Evolutionary conservation across 2,797 vertebrate genomes (phyloP).

Genomic region (Austrolebias charrua): DNA sequence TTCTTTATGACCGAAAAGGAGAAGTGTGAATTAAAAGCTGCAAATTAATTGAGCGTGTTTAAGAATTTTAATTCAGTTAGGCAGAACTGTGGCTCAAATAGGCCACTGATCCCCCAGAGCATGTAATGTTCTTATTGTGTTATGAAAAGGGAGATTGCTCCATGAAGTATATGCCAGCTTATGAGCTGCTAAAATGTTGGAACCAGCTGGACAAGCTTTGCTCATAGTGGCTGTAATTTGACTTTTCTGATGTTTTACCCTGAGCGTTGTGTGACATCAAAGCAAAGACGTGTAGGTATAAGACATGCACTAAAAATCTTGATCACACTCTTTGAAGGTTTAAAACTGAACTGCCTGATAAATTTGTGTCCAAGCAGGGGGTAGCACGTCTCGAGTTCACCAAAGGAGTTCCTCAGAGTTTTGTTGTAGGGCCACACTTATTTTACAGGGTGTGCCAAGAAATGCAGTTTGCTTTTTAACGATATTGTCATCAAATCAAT

Average conservation of each 20-base stretch:
- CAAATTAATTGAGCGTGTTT: constrained; percentile 22
- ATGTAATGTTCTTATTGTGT: constrained; percentile 17
- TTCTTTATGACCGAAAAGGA: constrained; percentile 19
- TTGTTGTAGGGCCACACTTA: no score
- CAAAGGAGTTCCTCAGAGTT: no score
- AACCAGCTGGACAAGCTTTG: background rate
- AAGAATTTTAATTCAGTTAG: constrained; percentile 6
- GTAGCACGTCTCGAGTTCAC: no score
- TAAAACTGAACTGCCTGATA: background rate
- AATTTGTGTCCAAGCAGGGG: no score
- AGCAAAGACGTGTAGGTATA: background rate
- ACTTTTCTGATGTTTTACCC: background rate
- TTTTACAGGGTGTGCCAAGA: no score
- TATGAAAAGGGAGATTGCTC: constrained; percentile 20
- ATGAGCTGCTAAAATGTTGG: constrained; percentile 14
- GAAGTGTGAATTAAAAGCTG: constrained; percentile 20
- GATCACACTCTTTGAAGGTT: background rate
- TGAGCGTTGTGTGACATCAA: background rate
- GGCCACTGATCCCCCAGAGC: constrained; percentile 12
- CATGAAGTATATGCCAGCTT: background rate
- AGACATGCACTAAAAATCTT: background rate
- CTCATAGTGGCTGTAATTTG: background rate
- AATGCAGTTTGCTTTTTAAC: no score
- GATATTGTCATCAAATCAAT: no score
- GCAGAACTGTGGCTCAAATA: constrained; percentile 5